phyloP scores from a whole-genome alignment of 35 echinoderm and acorn worm species.

The Chiridota heheva region DNA sequence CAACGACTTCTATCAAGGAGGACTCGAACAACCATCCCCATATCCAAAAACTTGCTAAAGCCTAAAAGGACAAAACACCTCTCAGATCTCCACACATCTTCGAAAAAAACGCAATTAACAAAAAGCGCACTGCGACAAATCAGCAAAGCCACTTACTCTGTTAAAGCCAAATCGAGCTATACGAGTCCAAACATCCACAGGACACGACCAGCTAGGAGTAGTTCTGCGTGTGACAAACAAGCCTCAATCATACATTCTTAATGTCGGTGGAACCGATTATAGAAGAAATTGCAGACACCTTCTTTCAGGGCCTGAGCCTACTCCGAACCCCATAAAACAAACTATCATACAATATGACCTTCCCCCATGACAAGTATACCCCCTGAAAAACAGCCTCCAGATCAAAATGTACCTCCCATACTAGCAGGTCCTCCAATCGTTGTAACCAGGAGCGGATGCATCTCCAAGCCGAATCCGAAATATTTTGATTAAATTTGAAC shows the following conservation, averaged over 20 bases:
- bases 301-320: background rate
- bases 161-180: background rate
- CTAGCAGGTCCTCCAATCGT: too few species aligned
- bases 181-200: background rate
- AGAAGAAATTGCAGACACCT: slow-evolving; percentile 2
- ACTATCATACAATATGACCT: background rate
- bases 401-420: too few species aligned
- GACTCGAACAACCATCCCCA: background rate
- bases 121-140: too few species aligned
- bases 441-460: too few species aligned
- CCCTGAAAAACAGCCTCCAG: background rate
- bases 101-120: slow-evolving; percentile 7
- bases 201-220: background rate
- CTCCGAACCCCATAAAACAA: background rate
- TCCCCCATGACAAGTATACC: background rate
- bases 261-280: too few species aligned
- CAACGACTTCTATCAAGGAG: slow-evolving; percentile 9
- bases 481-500: too few species aligned
- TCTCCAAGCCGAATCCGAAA: too few species aligned
- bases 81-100: background rate
- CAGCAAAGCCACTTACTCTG: too few species aligned
- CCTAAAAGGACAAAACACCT: background rate
- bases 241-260: slow-evolving; percentile 10
- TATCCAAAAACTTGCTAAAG: background rate
- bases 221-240: background rate